Evolutionary conservation across 2,797 vertebrate species (phyloP).

Genomic region (Aphelocoma californica): DNA sequence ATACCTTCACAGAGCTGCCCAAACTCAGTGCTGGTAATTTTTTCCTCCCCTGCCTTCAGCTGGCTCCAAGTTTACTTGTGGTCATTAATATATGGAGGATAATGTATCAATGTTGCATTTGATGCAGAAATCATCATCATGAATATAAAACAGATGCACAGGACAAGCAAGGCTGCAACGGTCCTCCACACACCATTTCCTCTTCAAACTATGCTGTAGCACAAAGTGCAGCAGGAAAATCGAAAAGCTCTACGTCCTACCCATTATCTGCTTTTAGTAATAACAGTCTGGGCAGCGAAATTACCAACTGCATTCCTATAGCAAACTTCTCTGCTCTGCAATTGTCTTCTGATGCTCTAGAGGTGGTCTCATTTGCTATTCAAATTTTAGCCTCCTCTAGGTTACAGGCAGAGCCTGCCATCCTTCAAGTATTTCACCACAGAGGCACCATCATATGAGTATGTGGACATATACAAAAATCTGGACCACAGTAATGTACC

Average conservation of each 20-base stretch:
- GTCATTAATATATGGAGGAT: not conserved
- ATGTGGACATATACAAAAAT: not conserved
- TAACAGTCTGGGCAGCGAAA: not conserved
- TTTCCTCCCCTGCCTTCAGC: not conserved
- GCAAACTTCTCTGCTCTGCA: not conserved
- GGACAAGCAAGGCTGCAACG: not conserved
- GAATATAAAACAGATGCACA: not conserved
- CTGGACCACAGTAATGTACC: not conserved
- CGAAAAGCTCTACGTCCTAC: not conserved
- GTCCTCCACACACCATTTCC: not conserved
- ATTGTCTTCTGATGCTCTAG: not conserved
- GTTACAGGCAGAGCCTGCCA: not conserved
- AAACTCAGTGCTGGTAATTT: not conserved
- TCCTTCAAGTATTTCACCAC: constrained; percentile 21
- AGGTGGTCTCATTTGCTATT: constrained; percentile 43
- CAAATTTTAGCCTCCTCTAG: not conserved
- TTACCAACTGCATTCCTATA: not conserved
- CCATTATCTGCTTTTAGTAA: not conserved
- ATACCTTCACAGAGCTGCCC: not conserved
- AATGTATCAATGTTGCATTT: not conserved
- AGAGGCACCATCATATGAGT: not conserved
- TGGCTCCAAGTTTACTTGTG: not conserved
- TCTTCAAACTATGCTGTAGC: not conserved
- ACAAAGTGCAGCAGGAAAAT: not conserved
- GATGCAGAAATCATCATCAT: not conserved